Evolutionary conservation across 2,888 invertebrate genomes (phyloP).

Genomic region (Panzeria rudis): DNA sequence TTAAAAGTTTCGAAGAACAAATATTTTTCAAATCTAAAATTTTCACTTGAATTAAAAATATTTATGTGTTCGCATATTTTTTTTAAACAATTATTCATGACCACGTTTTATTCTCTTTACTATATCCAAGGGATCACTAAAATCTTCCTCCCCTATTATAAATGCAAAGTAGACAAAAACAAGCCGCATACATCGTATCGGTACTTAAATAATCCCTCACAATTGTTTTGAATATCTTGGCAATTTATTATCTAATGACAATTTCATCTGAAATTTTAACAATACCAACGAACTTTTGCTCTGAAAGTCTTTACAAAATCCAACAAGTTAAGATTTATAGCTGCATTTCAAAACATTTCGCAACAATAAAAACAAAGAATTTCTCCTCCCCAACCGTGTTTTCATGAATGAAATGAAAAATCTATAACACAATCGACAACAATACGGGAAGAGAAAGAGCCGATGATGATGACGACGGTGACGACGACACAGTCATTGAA

Average conservation of each 20-base stretch:
- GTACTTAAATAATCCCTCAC: constrained; percentile 52
- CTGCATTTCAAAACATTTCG: constrained; percentile 53
- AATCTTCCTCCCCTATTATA: background rate
- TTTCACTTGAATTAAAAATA: constrained; percentile 11
- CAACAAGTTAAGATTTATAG: constrained; percentile 71
- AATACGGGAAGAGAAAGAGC: constrained; percentile 19
- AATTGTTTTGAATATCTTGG: constrained; percentile 70
- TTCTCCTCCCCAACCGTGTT: background rate
- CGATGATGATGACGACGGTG: constrained; percentile 8
- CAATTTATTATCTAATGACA: constrained; percentile 72
- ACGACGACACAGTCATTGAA: constrained; percentile 57
- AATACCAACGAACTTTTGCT: constrained; percentile 63
- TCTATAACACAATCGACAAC: constrained; percentile 71
- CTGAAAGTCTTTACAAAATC: constrained; percentile 62
- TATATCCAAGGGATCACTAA: background rate
- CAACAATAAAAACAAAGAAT: constrained; percentile 39
- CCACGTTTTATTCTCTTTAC: constrained; percentile 25
- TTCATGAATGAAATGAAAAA: constrained; percentile 58
- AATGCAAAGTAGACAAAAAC: background rate
- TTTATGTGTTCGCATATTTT: background rate
- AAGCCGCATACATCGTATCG: background rate
- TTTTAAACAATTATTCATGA: constrained; percentile 52
- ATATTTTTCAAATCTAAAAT: constrained; percentile 21
- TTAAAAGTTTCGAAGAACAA: too few relatives aligned
- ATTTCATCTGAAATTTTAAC: constrained; percentile 68